phyloP scores from a whole-genome alignment of 2,113 vertebrate genomes.

The Alligator sinensis region DNA sequence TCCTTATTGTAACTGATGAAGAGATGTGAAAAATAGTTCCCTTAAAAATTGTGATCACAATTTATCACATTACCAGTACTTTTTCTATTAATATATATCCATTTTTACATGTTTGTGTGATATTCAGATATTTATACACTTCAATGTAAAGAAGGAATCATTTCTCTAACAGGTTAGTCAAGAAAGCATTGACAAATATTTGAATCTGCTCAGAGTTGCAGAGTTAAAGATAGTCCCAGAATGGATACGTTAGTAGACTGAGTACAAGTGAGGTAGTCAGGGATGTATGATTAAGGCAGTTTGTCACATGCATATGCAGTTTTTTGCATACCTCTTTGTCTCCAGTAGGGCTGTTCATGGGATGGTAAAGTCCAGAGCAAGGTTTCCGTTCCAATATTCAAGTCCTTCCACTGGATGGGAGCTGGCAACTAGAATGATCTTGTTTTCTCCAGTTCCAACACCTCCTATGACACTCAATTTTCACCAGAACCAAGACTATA shows the following conservation, averaged over 20 bases:
- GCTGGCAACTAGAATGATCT: neutral
- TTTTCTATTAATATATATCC: neutral
- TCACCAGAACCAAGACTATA: neutral
- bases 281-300: neutral
- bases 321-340: neutral
- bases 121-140: neutral
- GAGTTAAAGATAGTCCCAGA: neutral
- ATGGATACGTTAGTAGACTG: neutral
- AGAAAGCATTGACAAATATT: neutral
- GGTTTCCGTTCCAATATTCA: neutral
- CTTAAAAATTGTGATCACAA: neutral
- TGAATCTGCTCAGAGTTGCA: neutral
- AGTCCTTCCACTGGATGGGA: neutral
- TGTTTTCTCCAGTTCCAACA: neutral
- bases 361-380: fast-evolving
- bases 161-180: neutral
- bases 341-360: too few species aligned
- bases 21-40: neutral
- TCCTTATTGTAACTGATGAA: neutral
- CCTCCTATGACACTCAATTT: neutral
- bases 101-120: neutral
- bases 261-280: neutral
- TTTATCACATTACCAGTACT: neutral
- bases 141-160: neutral
- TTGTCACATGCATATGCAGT: neutral